Conservation (phyloP, 2,888 invertebrate species). For the Callimorpha dominula region DNA sequence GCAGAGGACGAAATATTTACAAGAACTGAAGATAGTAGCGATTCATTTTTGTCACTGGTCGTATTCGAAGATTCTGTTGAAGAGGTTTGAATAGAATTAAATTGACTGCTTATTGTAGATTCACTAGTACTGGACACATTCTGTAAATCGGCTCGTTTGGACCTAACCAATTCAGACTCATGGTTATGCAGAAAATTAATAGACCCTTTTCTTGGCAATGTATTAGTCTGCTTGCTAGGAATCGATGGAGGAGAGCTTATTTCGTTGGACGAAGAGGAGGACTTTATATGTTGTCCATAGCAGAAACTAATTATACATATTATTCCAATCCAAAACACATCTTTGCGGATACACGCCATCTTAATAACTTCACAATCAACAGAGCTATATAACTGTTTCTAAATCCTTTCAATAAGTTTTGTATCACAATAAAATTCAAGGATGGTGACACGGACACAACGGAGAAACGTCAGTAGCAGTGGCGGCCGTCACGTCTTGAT, state of each 20-base stretch:
- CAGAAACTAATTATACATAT: conserved; percentile 44
- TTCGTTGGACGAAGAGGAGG: conserved; percentile 25
- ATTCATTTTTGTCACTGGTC: conserved; percentile 72
- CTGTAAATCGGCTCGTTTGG: conserved; percentile 64
- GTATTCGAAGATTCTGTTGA: conserved; percentile 69
- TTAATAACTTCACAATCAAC: conserved; percentile 14
- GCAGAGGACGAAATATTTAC: conserved; percentile 72
- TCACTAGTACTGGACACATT: conserved; percentile 70
- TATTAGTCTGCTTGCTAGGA: conserved; percentile 17
- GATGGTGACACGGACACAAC: background rate
- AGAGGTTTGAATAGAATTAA: conserved; percentile 55
- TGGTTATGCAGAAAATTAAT: conserved; percentile 27
- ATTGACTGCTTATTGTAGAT: conserved; percentile 54
- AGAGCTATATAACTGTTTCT: background rate
- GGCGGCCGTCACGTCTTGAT: no score
- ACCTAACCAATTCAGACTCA: conserved; percentile 61
- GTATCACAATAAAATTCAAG: background rate
- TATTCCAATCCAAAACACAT: conserved; percentile 55
- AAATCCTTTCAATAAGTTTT: background rate
- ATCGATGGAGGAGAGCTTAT: conserved; percentile 21
- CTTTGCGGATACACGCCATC: conserved; percentile 45
- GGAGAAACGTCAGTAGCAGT: no score
- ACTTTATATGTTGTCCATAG: conserved; percentile 39
- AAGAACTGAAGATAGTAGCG: conserved; percentile 67
- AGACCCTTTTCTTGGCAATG: conserved; percentile 21